These are phyloP conservation scores for Actinopyga echinites DNA, from an alignment of 53 echinoderm and acorn worm species.

Conservation along the genomic window DNA sequence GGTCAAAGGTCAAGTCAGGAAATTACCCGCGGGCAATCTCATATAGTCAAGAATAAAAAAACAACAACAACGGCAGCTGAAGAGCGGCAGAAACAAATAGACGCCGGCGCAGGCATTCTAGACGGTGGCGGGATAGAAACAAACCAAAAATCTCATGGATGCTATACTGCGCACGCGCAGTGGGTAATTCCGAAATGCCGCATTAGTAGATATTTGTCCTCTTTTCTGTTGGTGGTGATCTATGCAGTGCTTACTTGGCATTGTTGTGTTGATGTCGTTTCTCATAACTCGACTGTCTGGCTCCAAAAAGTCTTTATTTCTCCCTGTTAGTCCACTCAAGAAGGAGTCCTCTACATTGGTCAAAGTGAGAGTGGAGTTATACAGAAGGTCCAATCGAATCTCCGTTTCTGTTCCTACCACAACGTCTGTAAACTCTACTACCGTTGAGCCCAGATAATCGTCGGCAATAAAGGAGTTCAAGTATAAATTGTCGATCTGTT, in stretches of 20 bases:
- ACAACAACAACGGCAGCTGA: no score
- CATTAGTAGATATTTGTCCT: no score
- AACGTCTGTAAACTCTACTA: slow-evolving; percentile 8
- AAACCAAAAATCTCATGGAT: no score
- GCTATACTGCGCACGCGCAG: no score
- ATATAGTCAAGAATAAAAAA: no score
- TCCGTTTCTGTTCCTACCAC: slow-evolving; percentile 22
- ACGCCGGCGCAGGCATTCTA: no score
- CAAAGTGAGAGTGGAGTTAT: slow-evolving; percentile 8
- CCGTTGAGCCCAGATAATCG: slow-evolving; percentile 43
- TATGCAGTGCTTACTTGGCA: slow-evolving; percentile 10
- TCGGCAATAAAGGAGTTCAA: background rate
- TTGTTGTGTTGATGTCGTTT: slow-evolving; percentile 14
- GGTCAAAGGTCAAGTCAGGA: no score
- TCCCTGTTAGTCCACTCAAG: slow-evolving; percentile 50
- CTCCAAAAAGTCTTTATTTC: slow-evolving; percentile 40
- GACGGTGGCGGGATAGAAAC: no score
- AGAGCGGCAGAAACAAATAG: no score
- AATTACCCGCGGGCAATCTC: no score
- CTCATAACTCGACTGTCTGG: slow-evolving; percentile 52
- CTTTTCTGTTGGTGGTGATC: no score
- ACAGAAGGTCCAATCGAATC: slow-evolving; percentile 44
- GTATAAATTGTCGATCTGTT: slow-evolving; percentile 9
- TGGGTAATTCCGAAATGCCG: no score
- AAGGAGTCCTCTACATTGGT: slow-evolving; percentile 37